Evolutionary conservation across 2,888 invertebrate genomes (phyloP).

Genomic region (Brachyopa scutellaris): DNA sequence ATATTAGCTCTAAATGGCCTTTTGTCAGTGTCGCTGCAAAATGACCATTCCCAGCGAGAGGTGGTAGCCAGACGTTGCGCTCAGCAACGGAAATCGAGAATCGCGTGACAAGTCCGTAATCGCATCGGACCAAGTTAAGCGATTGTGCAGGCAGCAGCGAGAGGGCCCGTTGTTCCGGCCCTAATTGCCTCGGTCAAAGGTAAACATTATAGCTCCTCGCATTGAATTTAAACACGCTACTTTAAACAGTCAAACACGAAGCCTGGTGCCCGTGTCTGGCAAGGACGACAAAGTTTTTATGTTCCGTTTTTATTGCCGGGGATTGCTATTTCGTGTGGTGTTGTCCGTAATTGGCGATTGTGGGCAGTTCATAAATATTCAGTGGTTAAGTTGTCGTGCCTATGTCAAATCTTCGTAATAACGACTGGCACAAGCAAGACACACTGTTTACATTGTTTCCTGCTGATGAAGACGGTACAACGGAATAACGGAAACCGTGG

Average conservation of each 20-base stretch:
- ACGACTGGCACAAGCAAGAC: slow-evolving; percentile 18
- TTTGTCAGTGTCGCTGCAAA: slow-evolving; percentile 44
- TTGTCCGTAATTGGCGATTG: slow-evolving; percentile 57
- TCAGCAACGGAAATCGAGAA: slow-evolving; percentile 2
- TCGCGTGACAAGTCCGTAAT: slow-evolving; percentile 68
- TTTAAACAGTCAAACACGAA: slow-evolving; percentile 26
- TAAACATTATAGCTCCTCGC: slow-evolving; percentile 50
- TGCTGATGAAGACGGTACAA: not conserved
- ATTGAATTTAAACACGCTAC: slow-evolving; percentile 61
- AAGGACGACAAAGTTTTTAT: slow-evolving; percentile 33
- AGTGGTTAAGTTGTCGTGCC: slow-evolving; percentile 71
- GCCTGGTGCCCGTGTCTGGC: not conserved
- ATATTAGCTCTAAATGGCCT: slow-evolving; percentile 29
- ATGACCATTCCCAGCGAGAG: slow-evolving; percentile 48
- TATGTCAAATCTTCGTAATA: slow-evolving; percentile 63
- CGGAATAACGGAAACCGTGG: slow-evolving; percentile 16
- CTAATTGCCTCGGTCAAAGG: slow-evolving; percentile 69
- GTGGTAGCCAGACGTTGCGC: slow-evolving; percentile 13
- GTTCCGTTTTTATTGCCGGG: slow-evolving; percentile 49
- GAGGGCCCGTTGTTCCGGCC: slow-evolving; percentile 42
- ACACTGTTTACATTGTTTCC: slow-evolving; percentile 29
- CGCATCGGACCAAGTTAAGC: slow-evolving; percentile 59
- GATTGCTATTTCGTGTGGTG: slow-evolving; percentile 38
- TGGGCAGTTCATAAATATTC: slow-evolving; percentile 68
- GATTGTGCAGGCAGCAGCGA: slow-evolving; percentile 31